Percentiles rank a stretch among this genome's conserved stretches.
phyloP scores from a whole-genome alignment of 2,888 invertebrate species.

The Cheilosia scutellata region DNA sequence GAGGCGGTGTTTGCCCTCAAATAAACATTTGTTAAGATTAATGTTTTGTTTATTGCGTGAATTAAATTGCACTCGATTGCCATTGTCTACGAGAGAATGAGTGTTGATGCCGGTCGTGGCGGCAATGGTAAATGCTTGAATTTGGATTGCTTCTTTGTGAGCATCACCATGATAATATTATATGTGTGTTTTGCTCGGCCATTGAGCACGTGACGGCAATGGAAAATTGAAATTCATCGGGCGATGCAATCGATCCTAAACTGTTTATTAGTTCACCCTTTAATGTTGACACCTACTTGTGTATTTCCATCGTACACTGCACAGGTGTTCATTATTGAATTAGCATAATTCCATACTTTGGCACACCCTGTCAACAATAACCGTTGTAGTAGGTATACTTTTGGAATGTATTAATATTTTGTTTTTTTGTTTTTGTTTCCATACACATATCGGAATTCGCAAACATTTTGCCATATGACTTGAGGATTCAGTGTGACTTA shows the following conservation, averaged over 20 bases:
- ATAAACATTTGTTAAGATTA: constrained; percentile 76
- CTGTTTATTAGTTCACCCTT: constrained; percentile 73
- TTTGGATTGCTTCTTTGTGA: constrained; percentile 48
- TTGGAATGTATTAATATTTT: constrained; percentile 32
- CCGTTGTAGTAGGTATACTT: constrained; percentile 1
- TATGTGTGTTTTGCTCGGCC: constrained; percentile 18
- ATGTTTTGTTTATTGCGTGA: constrained; percentile 76
- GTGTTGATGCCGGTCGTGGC: constrained; percentile 54
- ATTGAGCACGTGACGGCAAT: constrained; percentile 46
- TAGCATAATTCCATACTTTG: constrained; percentile 65
- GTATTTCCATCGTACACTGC: constrained; percentile 69
- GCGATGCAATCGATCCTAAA: constrained; percentile 70
- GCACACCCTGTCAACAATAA: constrained; percentile 58
- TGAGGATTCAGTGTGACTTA: no score
- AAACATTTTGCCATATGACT: no score
- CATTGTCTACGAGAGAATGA: constrained; percentile 63
- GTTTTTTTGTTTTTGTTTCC: background rate
- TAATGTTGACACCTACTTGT: constrained; percentile 70
- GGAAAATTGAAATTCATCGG: constrained; percentile 69
- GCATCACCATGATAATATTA: constrained; percentile 24
- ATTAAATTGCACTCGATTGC: constrained; percentile 75
- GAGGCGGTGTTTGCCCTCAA: constrained; percentile 75
- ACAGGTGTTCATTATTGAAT: constrained; percentile 71
- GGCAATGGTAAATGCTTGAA: constrained; percentile 43
- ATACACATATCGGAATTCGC: background rate